A percentile compares a stretch with the other conserved stretches of the same genome.
These are phyloP conservation scores for Rhaphigaster nebulosa DNA, from an alignment of 2,888 invertebrate genomes.

Conservation along the genomic window DNA sequence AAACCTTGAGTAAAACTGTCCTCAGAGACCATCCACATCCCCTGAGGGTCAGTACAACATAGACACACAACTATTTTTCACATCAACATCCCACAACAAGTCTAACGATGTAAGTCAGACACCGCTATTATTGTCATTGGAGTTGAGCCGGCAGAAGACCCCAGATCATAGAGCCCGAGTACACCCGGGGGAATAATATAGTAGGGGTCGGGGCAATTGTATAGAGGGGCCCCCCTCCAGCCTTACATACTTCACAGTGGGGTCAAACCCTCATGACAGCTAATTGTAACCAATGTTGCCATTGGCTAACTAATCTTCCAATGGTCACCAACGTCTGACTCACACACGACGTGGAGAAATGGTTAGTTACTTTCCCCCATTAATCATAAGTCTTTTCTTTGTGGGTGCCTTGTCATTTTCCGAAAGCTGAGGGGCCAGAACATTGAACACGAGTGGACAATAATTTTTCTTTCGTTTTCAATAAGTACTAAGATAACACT, in stretches of 20 bases:
- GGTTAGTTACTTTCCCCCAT: background rate
- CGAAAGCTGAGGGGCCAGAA: background rate
- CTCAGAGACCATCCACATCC: background rate
- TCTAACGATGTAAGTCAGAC: background rate
- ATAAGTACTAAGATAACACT: no score
- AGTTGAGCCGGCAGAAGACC: background rate
- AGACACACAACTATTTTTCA: background rate
- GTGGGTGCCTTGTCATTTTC: background rate
- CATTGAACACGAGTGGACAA: background rate
- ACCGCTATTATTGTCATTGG: background rate
- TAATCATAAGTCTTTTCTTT: background rate
- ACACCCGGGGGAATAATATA: conserved; percentile 19
- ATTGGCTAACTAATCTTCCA: background rate
- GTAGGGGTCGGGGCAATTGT: background rate
- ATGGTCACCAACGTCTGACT: background rate
- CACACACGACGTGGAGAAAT: background rate
- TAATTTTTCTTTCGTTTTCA: background rate
- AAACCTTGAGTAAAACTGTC: background rate
- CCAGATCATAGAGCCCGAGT: background rate
- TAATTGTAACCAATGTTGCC: conserved; percentile 5
- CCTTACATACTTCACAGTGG: background rate
- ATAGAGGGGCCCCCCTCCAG: background rate
- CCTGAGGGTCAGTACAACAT: background rate
- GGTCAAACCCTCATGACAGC: background rate
- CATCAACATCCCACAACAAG: background rate